Percentiles rank a stretch among this genome's conserved stretches.
phyloP scores from a whole-genome alignment of 2,888 invertebrate species.

The Atethmia centrago region DNA sequence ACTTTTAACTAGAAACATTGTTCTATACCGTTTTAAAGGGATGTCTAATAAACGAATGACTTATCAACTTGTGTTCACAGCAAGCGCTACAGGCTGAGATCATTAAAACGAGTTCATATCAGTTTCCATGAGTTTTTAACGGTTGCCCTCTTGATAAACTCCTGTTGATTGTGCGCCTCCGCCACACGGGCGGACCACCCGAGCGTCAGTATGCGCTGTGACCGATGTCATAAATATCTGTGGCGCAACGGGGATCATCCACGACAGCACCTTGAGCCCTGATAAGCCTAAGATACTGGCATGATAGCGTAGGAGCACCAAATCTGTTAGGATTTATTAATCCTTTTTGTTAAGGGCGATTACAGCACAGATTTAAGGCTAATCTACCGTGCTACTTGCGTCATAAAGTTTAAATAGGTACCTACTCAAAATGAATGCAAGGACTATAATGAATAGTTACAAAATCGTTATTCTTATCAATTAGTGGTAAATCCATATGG shows the following conservation, averaged over 20 bases:
- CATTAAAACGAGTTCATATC: conserved; percentile 73
- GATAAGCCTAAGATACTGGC: conserved; percentile 77
- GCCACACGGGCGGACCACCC: conserved; percentile 84
- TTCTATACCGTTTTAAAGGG: neutral
- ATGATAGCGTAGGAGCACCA: conserved; percentile 69
- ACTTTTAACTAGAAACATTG: neutral
- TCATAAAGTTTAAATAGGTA: conserved; percentile 39
- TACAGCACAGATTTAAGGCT: conserved; percentile 56
- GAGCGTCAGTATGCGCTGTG: conserved; percentile 70
- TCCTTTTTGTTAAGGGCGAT: conserved; percentile 64
- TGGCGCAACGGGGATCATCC: conserved; percentile 86
- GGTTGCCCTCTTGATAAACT: conserved; percentile 83
- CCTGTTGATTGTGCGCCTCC: conserved; percentile 73
- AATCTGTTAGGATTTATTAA: conserved; percentile 76
- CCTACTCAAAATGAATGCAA: conserved; percentile 48
- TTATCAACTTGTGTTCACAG: conserved; percentile 52
- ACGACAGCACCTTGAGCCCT: conserved; percentile 75
- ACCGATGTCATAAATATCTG: conserved; percentile 84
- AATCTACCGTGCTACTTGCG: conserved; percentile 50
- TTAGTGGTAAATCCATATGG: conserved; percentile 78
- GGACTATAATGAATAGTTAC: conserved; percentile 58
- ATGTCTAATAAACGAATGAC: conserved; percentile 17
- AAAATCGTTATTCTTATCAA: conserved; percentile 74
- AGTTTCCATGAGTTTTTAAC: conserved; percentile 79
- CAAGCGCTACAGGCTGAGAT: conserved; percentile 68